These are phyloP conservation scores for Phalacrocorax aristotelis DNA, from an alignment of 2,113 vertebrate species.

Conservation along the genomic window DNA sequence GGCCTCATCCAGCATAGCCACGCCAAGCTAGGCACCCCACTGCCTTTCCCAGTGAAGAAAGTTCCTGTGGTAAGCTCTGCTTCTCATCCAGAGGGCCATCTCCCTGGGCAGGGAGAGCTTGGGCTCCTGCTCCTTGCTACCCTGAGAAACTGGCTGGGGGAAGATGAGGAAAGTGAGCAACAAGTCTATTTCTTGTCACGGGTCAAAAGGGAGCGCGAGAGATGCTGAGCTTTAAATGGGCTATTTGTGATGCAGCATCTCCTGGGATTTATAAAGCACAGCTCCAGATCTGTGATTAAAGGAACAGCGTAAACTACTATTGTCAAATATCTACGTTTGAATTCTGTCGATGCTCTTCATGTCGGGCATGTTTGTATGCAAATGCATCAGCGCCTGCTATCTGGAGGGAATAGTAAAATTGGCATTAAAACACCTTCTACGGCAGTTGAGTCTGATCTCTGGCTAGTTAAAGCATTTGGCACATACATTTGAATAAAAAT, in stretches of 20 bases:
- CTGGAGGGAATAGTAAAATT: background rate
- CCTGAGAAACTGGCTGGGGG: background rate
- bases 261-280: background rate
- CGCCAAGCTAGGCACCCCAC: background rate
- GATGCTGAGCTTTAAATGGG: background rate
- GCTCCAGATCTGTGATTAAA: background rate
- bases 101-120: background rate
- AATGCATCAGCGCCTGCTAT: background rate
- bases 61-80: too few species aligned
- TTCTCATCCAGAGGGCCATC: background rate
- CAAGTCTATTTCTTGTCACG: background rate
- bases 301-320: fast-evolving
- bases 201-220: background rate
- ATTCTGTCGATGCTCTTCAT: fast-evolving
- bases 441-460: background rate
- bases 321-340: background rate
- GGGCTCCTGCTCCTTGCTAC: background rate
- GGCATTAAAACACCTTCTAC: background rate
- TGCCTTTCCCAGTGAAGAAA: background rate
- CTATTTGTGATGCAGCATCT: background rate
- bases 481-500: background rate
- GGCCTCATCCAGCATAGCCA: background rate
- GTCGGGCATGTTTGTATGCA: background rate
- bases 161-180: background rate
- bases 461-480: background rate